Base-by-base conservation (phyloP, 2,888 invertebrate genomes). In the Oligia fasciuncula region DNA sequence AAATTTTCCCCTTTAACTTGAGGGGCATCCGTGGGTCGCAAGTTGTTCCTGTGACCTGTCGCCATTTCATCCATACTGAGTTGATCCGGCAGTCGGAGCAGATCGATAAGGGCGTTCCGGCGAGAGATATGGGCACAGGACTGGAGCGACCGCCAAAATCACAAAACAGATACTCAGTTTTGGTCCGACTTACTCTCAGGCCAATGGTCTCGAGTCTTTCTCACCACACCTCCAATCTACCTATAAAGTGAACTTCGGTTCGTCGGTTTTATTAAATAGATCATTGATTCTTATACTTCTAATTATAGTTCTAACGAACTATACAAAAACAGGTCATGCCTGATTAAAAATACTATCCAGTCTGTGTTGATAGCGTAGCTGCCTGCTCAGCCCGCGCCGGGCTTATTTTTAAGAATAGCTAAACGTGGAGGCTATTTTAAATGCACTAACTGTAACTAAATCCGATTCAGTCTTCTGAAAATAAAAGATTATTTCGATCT, bases 301-400 rank as follows among this genome's bases (percentile, higher is more conserved):
- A 1, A 19, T 19, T 49, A 49, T 49, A 14, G 1, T 49, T 46
- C 3, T 23, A 17, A 17, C 40, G 17, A 54, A 70, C 23, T 54
- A n/a, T 17, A 54, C 9, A 71, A 57, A n/a, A 11, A 4, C 17
- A 19, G 17, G 5, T 29, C 5, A 23, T 35, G 5, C 5, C 54
- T 40, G 5, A 5, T 54, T 29, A 29, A n/a, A 40, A n/a, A 54
- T n/a, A 17, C n/a, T 17, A 40, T 17, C 8, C 9, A 35, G 54
- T 70, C 9, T 70, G 5, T 3, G 54, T 49, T 11, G 14, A 23
- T 8, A 51, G 6, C 8, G 51, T 5, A 40, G 35, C 23, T 70
- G 23, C 0, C 3, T 17, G 23, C 3, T 9, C 35, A 9, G 5
- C 8, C 2, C 13, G 14, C 23, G 23, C 4, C 14, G 0, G 1